A percentile compares a stretch with the other conserved stretches of the same genome.
Conservation (phyloP, 2,113 vertebrate genomes). For the Menidia beryllina region DNA sequence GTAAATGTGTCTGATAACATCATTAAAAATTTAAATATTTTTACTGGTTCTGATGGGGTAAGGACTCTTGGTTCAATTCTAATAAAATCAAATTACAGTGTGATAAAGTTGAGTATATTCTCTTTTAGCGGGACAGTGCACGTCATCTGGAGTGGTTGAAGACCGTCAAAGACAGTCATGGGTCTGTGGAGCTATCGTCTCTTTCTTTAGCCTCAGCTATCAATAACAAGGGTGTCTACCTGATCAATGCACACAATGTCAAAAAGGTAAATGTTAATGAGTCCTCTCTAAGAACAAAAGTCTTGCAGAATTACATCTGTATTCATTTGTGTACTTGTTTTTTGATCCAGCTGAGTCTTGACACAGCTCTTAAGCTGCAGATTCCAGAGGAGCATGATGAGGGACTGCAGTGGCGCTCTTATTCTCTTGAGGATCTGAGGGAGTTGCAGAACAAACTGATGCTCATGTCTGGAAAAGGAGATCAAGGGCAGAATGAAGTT, state of each 20-base stretch:
- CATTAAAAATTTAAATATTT: too few relatives aligned
- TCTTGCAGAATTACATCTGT: background rate
- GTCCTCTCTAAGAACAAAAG: background rate
- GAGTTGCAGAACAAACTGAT: constrained; percentile 97
- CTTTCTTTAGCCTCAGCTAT: constrained; percentile 92
- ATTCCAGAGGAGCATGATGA: constrained; percentile 81
- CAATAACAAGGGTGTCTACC: constrained; percentile 89
- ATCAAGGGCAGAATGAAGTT: constrained; percentile 88
- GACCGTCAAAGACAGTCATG: constrained; percentile 95
- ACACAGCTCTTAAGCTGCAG: constrained; percentile 81
- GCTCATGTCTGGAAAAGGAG: constrained; percentile 95
- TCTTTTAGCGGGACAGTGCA: constrained; percentile 88
- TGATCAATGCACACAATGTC: constrained; percentile 80
- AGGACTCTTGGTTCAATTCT: background rate
- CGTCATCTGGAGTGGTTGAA: constrained; percentile 93
- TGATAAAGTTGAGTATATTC: background rate
- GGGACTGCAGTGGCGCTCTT: constrained; percentile 67
- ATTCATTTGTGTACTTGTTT: background rate
- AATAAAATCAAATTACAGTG: fast-evolving
- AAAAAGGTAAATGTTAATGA: constrained; percentile 77
- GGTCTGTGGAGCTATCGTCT: constrained; percentile 94
- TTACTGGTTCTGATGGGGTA: fast-evolving
- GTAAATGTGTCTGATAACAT: too few relatives aligned
- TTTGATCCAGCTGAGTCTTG: constrained; percentile 84
- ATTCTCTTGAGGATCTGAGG: constrained; percentile 88